These are phyloP conservation scores for Brevimyrus niger DNA, from an alignment of 2,113 vertebrate genomes.

Conservation along the genomic window DNA sequence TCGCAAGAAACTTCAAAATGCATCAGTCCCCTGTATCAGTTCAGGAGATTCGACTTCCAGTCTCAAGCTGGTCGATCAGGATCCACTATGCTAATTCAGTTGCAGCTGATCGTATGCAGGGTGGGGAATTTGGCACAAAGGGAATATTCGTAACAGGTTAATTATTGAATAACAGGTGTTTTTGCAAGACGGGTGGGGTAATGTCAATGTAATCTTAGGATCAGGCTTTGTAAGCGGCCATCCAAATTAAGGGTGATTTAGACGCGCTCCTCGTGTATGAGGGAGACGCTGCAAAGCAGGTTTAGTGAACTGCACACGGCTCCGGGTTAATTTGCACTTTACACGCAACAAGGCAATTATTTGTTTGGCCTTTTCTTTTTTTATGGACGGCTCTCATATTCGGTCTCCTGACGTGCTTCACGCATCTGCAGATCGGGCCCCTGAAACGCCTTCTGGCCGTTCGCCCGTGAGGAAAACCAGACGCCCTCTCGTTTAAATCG, in stretches of 20 bases:
- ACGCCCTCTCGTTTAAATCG: not conserved
- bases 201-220: constrained; percentile 13
- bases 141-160: not conserved
- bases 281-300: not conserved
- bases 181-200: not conserved
- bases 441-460: not conserved
- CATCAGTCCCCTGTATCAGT: not conserved
- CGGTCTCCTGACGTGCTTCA: not conserved
- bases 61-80: not conserved
- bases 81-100: not conserved
- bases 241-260: constrained; percentile 4
- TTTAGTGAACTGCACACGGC: not conserved
- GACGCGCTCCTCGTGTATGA: not conserved
- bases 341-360: not conserved
- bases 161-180: not conserved
- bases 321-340: not conserved
- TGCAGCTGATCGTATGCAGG: not conserved
- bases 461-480: constrained; percentile 15
- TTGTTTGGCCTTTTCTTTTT: not conserved
- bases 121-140: not conserved
- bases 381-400: not conserved
- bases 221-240: constrained; percentile 23
- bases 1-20: not conserved
- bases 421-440: not conserved
- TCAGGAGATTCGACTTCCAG: not conserved